Evolutionary conservation across 2,113 vertebrate species (phyloP).

Genomic region (Eurystomus gularis): DNA sequence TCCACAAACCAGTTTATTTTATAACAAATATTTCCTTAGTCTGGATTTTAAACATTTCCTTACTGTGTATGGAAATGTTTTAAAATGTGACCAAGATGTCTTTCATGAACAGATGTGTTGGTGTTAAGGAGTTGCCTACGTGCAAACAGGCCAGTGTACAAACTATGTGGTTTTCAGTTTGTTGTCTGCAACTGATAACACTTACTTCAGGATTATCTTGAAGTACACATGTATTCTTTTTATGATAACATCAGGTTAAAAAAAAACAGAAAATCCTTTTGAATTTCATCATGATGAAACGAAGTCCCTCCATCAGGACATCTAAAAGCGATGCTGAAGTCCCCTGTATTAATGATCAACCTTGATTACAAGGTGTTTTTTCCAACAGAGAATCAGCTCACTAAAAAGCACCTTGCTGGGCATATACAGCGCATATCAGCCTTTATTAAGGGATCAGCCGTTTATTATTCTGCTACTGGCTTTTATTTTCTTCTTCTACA

Average conservation of each 20-base stretch:
- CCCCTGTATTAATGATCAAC: background rate
- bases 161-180: background rate
- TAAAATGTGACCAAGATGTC: fast-evolving
- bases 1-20: background rate
- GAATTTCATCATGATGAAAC: background rate
- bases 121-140: background rate
- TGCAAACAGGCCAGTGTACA: background rate
- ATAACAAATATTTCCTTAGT: background rate
- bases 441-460: background rate
- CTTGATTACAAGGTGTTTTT: background rate
- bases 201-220: background rate
- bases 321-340: background rate
- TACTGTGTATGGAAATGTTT: too few species aligned
- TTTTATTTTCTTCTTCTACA: constrained; percentile 18
- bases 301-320: background rate
- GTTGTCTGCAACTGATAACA: background rate
- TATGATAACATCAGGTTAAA: background rate
- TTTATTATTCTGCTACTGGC: constrained; percentile 38
- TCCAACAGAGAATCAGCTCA: background rate
- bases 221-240: background rate
- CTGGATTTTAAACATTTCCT: background rate
- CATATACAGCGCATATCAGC: background rate
- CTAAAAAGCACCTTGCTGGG: background rate
- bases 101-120: background rate
- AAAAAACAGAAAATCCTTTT: background rate